Percentiles rank a stretch among this genome's conserved stretches.
These are phyloP conservation scores for Kuschelorhynchus macadamiae DNA, from an alignment of 2,888 invertebrate genomes.

Conservation along the genomic window DNA sequence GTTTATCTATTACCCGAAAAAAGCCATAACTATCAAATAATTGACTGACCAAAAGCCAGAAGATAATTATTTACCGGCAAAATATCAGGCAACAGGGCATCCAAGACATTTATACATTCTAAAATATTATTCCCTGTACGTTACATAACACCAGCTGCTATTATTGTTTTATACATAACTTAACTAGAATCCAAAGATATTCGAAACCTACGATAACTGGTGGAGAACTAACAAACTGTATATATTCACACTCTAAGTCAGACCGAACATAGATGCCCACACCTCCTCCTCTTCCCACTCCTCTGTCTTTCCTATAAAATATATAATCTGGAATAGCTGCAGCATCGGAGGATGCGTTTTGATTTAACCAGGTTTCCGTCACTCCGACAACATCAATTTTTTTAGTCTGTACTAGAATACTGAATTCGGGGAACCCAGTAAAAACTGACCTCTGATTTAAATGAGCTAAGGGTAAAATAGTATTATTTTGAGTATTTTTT, in stretches of 20 bases:
- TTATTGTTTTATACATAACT: background rate
- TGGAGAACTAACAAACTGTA: background rate
- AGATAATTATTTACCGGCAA: background rate
- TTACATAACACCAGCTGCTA: background rate
- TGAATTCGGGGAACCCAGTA: background rate
- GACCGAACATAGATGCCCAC: background rate
- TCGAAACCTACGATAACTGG: background rate
- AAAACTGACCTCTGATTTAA: background rate
- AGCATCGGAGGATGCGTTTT: background rate
- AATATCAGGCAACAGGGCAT: background rate
- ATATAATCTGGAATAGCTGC: background rate
- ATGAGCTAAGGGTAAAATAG: background rate
- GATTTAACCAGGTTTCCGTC: background rate
- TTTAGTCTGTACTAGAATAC: background rate
- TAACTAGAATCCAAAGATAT: background rate
- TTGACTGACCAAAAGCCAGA: background rate
- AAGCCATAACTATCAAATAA: conserved; percentile 1
- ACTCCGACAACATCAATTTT: background rate
- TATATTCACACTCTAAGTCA: background rate
- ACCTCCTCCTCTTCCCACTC: background rate
- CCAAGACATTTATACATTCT: background rate
- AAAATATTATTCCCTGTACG: background rate
- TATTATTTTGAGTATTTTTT: background rate
- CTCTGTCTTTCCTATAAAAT: background rate
- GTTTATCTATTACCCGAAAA: background rate